Evolutionary conservation across 2,888 invertebrate genomes (phyloP), one percentile per base, ranked within the genome.

Genomic region (Adela reaumurella): DNA sequence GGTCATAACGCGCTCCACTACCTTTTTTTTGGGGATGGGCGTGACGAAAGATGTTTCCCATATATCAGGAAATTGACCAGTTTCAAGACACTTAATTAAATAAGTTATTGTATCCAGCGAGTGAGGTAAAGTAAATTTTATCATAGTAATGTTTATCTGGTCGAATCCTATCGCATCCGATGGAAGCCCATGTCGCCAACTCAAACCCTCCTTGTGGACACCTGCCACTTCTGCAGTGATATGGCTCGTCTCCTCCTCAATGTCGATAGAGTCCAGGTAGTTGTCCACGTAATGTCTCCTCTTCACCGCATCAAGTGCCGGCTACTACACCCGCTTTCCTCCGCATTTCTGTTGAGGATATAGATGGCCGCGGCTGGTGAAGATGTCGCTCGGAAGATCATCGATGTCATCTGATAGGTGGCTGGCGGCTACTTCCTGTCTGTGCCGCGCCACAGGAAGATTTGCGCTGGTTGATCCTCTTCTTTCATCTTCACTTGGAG

Each of bases 401-500:
- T 43, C 0, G 51, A 53, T 1, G 53, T 53, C 57, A 59, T 58
- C 4, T 19, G 46, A 24, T 52, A 57, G 0, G 19, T 35, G 1
- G 53, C 52, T 3, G 17, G n/a, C 1, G 56, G 57, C 1, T 52
- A 45, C 45, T 29, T n/a, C 0, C 17, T 11, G 5, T 52, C 16
- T 4, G 4, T 14, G 3, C 45, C 18, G 16, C 19, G 17, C n/a
- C 14, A 19, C 14, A n/a, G n/a, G n/a, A n/a, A n/a, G 17, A 4
- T n/a, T 18, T 17, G 14, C 4, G 45, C 18, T 4, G 14, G 18
- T 45, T 8, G 14, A 4, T 52, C 46, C 53, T 47, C 10, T n/a
- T 47, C 44, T 10, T 51, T 56, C 20, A 59, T 57, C 4, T 49
- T 17, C 3, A 55, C 48, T 51, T 59, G 54, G 17, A 54, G 57